Evolutionary conservation across 2,888 invertebrate species (phyloP).

Genomic region (Chironomus tentans): DNA sequence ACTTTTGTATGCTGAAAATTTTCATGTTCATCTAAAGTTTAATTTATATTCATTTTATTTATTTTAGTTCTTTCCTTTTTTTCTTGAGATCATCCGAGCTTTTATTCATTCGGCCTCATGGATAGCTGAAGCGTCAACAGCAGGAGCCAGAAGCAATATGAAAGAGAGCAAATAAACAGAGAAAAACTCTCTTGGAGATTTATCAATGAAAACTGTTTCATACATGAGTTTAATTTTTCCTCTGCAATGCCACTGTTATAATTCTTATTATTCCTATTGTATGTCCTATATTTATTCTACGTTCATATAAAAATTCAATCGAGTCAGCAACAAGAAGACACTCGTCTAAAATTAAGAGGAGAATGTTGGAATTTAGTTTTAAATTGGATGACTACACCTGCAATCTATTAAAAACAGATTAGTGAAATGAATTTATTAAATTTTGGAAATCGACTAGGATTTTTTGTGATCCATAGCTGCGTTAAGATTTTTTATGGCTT

Average conservation of each 20-base stretch:
- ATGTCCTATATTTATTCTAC: no score
- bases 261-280: neutral
- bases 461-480: no score
- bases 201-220: neutral
- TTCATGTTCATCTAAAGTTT: constrained; percentile 11
- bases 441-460: no score
- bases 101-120: neutral
- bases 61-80: neutral
- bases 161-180: neutral
- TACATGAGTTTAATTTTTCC: neutral
- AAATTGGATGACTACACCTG: neutral
- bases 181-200: neutral
- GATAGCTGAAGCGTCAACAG: neutral
- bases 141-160: neutral
- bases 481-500: no score
- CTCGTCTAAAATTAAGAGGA: no score
- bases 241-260: neutral
- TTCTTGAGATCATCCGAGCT: neutral
- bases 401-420: no score
- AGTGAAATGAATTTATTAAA: no score
- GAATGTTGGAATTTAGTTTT: neutral
- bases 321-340: no score
- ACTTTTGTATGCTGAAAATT: neutral
- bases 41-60: neutral
- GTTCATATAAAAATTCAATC: no score